Evolutionary conservation across 35 echinoderm and acorn worm species (phyloP).

Genomic region (Anneissia japonica): DNA sequence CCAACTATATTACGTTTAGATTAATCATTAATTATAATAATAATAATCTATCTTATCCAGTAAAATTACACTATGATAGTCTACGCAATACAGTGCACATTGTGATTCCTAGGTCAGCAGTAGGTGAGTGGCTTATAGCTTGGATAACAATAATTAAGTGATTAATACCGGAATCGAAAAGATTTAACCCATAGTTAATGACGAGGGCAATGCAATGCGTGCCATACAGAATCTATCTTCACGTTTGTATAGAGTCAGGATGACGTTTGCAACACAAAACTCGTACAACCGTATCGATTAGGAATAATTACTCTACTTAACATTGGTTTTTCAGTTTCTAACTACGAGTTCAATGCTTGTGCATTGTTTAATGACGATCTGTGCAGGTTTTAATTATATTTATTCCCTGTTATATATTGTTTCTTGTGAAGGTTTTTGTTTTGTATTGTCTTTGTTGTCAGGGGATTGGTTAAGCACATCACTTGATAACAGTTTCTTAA

Average conservation of each 20-base stretch:
- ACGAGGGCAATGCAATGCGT: not conserved
- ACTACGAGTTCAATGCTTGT: not conserved
- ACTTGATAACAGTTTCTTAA: too few species aligned
- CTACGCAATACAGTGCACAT: not conserved
- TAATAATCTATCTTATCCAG: too few species aligned
- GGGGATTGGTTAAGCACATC: too few species aligned
- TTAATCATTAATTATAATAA: too few species aligned
- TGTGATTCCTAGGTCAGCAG: not conserved
- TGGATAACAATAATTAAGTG: not conserved
- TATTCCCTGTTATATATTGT: too few species aligned
- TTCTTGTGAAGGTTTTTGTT: too few species aligned
- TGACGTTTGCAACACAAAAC: not conserved
- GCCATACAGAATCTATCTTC: not conserved
- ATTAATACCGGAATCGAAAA: not conserved
- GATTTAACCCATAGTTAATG: not conserved
- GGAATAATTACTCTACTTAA: not conserved
- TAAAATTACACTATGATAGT: too few species aligned
- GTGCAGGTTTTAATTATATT: too few species aligned
- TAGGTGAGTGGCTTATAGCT: not conserved
- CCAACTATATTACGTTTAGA: too few species aligned
- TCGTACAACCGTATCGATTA: not conserved
- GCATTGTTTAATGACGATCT: too few species aligned
- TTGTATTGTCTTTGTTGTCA: too few species aligned
- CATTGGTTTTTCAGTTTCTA: not conserved
- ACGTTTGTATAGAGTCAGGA: not conserved